Conservation (phyloP, 2,113 vertebrate genomes). For the Pangasianodon hypophthalmus region DNA sequence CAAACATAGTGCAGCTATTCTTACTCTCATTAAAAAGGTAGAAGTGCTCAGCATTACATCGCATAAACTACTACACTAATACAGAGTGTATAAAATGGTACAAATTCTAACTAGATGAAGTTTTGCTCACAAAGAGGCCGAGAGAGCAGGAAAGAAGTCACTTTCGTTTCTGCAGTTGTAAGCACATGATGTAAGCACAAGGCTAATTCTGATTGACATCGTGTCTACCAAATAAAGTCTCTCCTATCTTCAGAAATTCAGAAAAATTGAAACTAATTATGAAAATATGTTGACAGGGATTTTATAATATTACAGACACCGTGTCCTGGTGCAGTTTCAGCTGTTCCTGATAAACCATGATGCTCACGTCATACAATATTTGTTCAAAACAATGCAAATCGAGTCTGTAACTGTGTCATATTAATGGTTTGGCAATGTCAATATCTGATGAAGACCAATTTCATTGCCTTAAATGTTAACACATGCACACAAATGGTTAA, state of each 20-base stretch:
- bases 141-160: too few relatives aligned
- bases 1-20: not conserved
- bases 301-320: not conserved
- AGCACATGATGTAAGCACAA: too few relatives aligned
- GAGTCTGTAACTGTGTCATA: not conserved
- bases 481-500: not conserved
- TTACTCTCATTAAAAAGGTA: not conserved
- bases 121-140: not conserved
- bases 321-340: not conserved
- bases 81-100: not conserved
- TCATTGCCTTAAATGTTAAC: not conserved
- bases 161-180: too few relatives aligned
- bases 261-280: too few relatives aligned
- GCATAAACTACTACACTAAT: too few relatives aligned
- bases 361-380: not conserved
- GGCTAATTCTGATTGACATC: too few relatives aligned
- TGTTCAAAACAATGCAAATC: not conserved
- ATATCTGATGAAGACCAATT: not conserved
- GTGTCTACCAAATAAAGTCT: too few relatives aligned
- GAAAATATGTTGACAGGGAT: not conserved
- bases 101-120: not conserved
- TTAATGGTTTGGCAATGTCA: not conserved
- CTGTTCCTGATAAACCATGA: not conserved
- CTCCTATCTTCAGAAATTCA: too few relatives aligned
- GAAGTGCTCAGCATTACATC: too few relatives aligned